A percentile compares a stretch with the other conserved stretches of the same genome.
These are phyloP conservation scores for Harpegnathos saltator DNA, from an alignment of 1,140 invertebrate species.

Conservation along the genomic window DNA sequence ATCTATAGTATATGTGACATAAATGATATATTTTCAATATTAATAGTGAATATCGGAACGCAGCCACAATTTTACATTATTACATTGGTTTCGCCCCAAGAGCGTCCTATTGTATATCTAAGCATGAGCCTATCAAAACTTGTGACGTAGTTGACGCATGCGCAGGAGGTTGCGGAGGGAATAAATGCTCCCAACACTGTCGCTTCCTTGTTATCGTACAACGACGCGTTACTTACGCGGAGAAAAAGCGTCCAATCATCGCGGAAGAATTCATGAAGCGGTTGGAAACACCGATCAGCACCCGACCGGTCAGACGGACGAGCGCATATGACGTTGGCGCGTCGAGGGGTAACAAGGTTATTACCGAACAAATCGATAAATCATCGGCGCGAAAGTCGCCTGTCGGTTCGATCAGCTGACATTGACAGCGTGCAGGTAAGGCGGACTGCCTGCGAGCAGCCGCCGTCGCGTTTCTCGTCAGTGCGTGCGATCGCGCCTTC, in stretches of 20 bases:
- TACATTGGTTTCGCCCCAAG: too few species aligned
- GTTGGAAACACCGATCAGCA: neutral
- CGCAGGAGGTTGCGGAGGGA: too few species aligned
- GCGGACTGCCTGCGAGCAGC: neutral
- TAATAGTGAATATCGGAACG: too few species aligned
- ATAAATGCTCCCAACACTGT: too few species aligned
- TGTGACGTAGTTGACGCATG: too few species aligned
- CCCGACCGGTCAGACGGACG: neutral
- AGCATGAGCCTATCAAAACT: too few species aligned
- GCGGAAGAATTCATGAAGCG: neutral
- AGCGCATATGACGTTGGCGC: constrained; percentile 6
- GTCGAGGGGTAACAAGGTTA: constrained; percentile 35
- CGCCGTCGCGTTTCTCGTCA: constrained; percentile 35
- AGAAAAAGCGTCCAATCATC: neutral
- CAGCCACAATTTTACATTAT: too few species aligned
- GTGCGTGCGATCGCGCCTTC: constrained; percentile 55
- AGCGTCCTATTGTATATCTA: too few species aligned
- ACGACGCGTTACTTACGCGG: neutral
- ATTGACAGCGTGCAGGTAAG: constrained; percentile 54
- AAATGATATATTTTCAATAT: too few species aligned
- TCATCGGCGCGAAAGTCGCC: constrained; percentile 13
- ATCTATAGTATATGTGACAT: too few species aligned
- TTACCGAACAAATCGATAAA: constrained; percentile 55
- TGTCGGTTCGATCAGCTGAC: constrained; percentile 66
- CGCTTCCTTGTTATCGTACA: neutral